Base-by-base conservation (phyloP, 2,113 vertebrate species). In the Eonycteris spelaea region DNA sequence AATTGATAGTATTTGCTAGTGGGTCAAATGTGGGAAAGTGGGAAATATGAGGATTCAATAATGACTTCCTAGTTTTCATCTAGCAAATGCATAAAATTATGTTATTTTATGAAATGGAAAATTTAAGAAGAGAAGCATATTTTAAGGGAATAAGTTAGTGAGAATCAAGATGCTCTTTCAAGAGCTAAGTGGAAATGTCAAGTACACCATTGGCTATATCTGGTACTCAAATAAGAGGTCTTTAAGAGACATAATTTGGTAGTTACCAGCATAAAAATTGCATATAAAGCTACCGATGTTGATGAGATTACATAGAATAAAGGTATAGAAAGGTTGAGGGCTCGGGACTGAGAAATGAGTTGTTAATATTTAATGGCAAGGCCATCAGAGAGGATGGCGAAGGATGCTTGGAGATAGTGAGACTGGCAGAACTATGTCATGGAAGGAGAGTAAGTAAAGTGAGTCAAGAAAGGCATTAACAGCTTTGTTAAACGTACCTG, bases 101-200 rank as follows among this genome's bases (percentile, higher is more conserved):
- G 43, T 71, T n/a, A 77, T 92, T 92, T 89, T 78, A 35, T 84
- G 40, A 93, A 95, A 65, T 88, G 28, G 22, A 26, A 79, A 70
- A 74, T 16, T 45, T 40, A 48, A 92, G 35, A 26, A 13, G 65
- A 85, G 33, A 93, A 78, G 7, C 2, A 63, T 57, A 57, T 24
- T 87, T 95, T 75, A 4, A 35, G 40, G 71, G 79, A 75, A 75
- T 35, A 80, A 26, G 26, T 89, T 82, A 48, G 33, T 59, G 21
- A 57, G 40, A 85, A 59, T 63, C 5, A 38, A 77, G 55, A 59
- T 57, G 14, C 19, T 65, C 19, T 24, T 70, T 78, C 35, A 43
- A 16, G 43, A 94, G 35, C 21, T 35, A 84, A 43, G 30, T 65
- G 28, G 40, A 59, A 84, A 63, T 78, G 6, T 84, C 30, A 84